Base-by-base conservation (phyloP, 2,797 vertebrate species). In the Melanotaenia trifasciata region DNA sequence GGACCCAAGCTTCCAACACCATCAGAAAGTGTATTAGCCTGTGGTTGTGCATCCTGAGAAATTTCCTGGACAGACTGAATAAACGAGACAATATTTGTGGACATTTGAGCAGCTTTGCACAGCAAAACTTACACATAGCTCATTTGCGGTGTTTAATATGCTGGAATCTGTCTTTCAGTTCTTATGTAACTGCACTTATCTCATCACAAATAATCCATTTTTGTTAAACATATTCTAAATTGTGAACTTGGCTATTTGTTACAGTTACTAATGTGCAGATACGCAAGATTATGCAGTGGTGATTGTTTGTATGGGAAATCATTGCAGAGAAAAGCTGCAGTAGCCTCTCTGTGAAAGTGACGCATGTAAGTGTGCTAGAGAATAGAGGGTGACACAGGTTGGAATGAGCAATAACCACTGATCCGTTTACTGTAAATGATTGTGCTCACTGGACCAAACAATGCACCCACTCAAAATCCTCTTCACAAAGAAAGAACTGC, bases 371-470 rank as follows among this genome's bases (percentile, higher is more conserved):
- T 36, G 70, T 3, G 58, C 58, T 16, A 51, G 12, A 79, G 67
- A 78, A 36, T 53, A 63, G 33, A 74, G 54, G 13, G 30, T 24
- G 54, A 64, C 50, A 47, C 57, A 54, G 64, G 26, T 47, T 50
- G 47, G 67, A 83, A 60, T 63, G 81, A 88, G 76, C 80, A 80
- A 72, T 60, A 68, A 59, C 62, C 84, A 79, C 58, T 89, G 83
- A 89, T 84, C 81, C 85, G 64, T 78, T 84, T 63, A 47, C 43
- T 47, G 43, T 47, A 64, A 76, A 78, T 50, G 59, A 73, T 73
- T 30, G 3, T 26, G 77, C 54, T 87, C 85, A 85, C 63, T 73
- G 87, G 79, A 82, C 59, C 79, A 56, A 78, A 87, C 66, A 81
- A 72, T 8, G 70, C 67, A 66, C 13, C 60, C 84, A 76, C 70